Percentiles rank a stretch among this genome's conserved stretches.
These are phyloP conservation scores for Synanthedon tipuliformis DNA, from an alignment of 2,888 invertebrate genomes.

Conservation along the genomic window DNA sequence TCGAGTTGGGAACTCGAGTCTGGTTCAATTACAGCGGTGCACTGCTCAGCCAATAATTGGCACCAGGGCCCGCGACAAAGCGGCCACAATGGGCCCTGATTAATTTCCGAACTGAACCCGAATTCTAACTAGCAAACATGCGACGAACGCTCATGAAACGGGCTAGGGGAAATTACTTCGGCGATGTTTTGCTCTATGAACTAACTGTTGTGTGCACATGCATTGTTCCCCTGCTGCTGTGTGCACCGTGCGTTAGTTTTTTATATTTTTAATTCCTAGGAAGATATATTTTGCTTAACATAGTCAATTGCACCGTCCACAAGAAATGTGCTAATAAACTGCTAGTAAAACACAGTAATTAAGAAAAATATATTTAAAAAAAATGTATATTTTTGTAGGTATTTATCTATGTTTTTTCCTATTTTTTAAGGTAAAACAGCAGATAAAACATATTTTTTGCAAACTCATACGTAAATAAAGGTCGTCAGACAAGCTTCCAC, in stretches of 20 bases:
- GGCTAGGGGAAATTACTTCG: constrained; percentile 46
- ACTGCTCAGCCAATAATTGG: constrained; percentile 61
- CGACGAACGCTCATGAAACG: constrained; percentile 36
- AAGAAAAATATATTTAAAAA: too few relatives aligned
- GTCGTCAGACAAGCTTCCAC: too few relatives aligned
- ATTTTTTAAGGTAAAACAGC: too few relatives aligned
- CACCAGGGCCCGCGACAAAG: constrained; percentile 59
- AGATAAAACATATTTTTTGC: too few relatives aligned
- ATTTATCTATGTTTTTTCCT: too few relatives aligned
- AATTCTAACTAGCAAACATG: constrained; percentile 60
- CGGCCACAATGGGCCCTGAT: constrained; percentile 65
- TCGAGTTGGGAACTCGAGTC: constrained; percentile 25
- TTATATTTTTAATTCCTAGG: not conserved
- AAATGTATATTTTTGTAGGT: too few relatives aligned
- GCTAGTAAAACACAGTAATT: too few relatives aligned
- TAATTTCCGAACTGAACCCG: constrained; percentile 68
- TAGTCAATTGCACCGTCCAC: too few relatives aligned
- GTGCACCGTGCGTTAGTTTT: not conserved
- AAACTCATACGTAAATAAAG: too few relatives aligned
- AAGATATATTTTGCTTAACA: too few relatives aligned
- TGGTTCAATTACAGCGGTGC: constrained; percentile 55
- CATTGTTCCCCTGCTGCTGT: not conserved
- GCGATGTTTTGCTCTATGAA: constrained; percentile 28
- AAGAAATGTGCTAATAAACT: too few relatives aligned
- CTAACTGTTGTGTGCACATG: constrained; percentile 12